Base-by-base conservation (phyloP, 2,797 vertebrate species). In the Buceros bicornis region DNA sequence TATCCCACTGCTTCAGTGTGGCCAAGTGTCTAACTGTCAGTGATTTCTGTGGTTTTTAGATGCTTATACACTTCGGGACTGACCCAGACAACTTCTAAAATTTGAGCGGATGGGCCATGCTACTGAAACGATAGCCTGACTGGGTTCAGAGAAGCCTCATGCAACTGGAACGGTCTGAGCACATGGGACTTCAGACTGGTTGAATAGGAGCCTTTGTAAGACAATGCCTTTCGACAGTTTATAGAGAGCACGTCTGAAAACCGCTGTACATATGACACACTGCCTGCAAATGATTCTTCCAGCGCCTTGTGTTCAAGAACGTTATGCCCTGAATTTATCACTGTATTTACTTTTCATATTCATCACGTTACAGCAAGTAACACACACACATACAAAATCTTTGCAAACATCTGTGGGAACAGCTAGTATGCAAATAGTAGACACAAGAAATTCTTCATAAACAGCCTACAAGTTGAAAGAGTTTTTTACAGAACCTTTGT, bases 401-500 rank as follows among this genome's bases (percentile, higher is more conserved):
- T 82, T 57, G 57, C 67, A 96, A 81, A 89, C 65, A 56, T 43
- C 62, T 91, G 33, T 74, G 67, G 50, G 57, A 79, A 78, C 57
- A 89, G 17, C n/a, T 86, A 65, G n/a, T 35, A 65, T 67, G 45
- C 25, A 54, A 85, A 92, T 5, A 61, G 21, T 28, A 90, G 37
- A 42, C 54, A 78, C 26, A 66, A 89, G 13, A 83, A 85, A 69
- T 78, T 74, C 33, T 91, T 91, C 47, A 69, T 56, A 21, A 93
- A 26, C 21, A 83, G 33, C 29, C 53, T 89, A 82, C 64, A 57
- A 91, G 33, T 19, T 84, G 70, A 83, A 86, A 81, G 0, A 13
- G 14, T 40, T 91, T 96, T 92, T 91, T 76, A 40, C 71, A 50
- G 93, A 85, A 24, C 17, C 53, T 80, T 86, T 72, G 19, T 65